Percentiles rank a stretch among this genome's conserved stretches.
Evolutionary conservation across 2,797 vertebrate genomes (phyloP).

Genomic region (Steatocranus sp.): DNA sequence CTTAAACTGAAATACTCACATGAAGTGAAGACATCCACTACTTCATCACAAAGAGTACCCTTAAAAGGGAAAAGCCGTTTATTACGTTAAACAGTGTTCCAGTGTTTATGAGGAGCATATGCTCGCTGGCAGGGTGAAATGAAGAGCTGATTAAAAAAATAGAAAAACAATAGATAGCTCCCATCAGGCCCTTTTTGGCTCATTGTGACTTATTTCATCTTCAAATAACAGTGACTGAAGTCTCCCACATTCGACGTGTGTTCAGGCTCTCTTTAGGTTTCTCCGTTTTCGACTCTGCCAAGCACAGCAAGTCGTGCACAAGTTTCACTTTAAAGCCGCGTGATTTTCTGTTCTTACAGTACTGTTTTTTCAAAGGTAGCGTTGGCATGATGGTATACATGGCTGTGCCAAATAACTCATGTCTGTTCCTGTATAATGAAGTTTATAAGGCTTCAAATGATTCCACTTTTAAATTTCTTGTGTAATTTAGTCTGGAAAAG

Average conservation of each 20-base stretch:
- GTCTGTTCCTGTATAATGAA: neutral
- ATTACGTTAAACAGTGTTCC: neutral
- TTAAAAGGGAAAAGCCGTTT: neutral
- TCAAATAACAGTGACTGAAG: constrained; percentile 3
- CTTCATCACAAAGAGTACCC: neutral
- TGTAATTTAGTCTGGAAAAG: neutral
- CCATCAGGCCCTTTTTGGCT: neutral
- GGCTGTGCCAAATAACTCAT: neutral
- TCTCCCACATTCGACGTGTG: neutral
- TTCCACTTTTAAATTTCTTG: neutral
- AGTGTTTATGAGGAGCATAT: neutral
- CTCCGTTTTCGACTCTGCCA: neutral
- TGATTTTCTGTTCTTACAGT: neutral
- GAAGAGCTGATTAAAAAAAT: neutral
- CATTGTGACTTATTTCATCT: neutral
- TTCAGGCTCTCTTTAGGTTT: neutral
- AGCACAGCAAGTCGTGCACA: neutral
- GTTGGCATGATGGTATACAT: neutral
- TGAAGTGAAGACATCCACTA: neutral
- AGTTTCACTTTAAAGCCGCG: neutral
- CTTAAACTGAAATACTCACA: neutral
- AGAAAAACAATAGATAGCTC: neutral
- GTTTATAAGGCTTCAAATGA: neutral
- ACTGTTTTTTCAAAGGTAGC: neutral
- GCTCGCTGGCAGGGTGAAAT: neutral